A percentile compares a stretch with the other conserved stretches of the same genome.
Conservation (phyloP, 2,888 invertebrate genomes). For the Caenorhabditis plicata region DNA sequence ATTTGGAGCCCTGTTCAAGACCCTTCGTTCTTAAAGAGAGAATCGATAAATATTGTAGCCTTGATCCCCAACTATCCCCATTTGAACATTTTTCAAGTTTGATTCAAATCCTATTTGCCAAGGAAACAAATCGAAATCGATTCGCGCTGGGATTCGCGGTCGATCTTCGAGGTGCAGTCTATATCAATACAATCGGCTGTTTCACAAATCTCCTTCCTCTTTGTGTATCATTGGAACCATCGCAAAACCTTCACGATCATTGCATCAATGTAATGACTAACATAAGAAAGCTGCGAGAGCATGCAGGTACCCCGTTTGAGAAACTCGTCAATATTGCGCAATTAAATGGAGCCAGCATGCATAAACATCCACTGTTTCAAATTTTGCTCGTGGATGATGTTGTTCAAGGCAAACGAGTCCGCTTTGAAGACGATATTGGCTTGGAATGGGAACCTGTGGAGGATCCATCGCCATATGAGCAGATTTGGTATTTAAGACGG, state of each 20-base stretch:
- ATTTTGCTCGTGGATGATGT: slow-evolving; percentile 17
- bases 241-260: too few relatives aligned
- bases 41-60: too few relatives aligned
- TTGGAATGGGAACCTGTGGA: not conserved
- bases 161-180: slow-evolving; percentile 10
- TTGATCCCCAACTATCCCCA: too few relatives aligned
- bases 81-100: too few relatives aligned
- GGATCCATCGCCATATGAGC: slow-evolving; percentile 8
- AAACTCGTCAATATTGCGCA: slow-evolving; percentile 1
- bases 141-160: slow-evolving; percentile 13
- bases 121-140: too few relatives aligned
- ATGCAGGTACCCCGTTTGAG: slow-evolving; percentile 9
- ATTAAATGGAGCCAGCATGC: slow-evolving; percentile 1
- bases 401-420: slow-evolving; percentile 8
- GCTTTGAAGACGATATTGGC: slow-evolving; percentile 14
- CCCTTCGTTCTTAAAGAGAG: too few relatives aligned
- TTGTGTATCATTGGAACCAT: too few relatives aligned
- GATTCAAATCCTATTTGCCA: too few relatives aligned
- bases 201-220: slow-evolving; percentile 25
- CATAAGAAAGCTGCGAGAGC: not conserved
- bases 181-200: slow-evolving; percentile 22
- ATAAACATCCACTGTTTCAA: slow-evolving; percentile 7
- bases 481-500: slow-evolving; percentile 20
- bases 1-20: too few relatives aligned
- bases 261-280: too few relatives aligned